phyloP scores from a whole-genome alignment of 2,888 invertebrate genomes.

The Drosophila mettleri region DNA sequence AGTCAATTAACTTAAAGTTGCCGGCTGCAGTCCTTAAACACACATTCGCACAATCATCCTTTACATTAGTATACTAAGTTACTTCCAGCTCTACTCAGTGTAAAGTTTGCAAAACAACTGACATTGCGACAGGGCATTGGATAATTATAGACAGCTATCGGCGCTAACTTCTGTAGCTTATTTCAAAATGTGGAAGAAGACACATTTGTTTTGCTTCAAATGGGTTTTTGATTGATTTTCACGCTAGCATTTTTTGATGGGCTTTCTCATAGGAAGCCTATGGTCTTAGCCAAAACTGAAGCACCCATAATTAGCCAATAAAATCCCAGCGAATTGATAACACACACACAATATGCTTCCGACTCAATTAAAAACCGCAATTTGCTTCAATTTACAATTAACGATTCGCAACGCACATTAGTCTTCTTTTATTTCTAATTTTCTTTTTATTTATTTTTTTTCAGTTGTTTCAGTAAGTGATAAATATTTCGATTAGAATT shows the following conservation, averaged over 20 bases:
- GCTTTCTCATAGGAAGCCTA: constrained; percentile 21
- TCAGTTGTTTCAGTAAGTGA: not conserved
- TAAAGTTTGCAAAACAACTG: constrained; percentile 67
- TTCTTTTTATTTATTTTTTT: not conserved
- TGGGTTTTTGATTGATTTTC: constrained; percentile 73
- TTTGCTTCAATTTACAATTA: constrained; percentile 21
- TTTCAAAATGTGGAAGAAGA: constrained; percentile 24
- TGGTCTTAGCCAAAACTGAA: constrained; percentile 21
- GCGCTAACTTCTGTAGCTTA: not conserved
- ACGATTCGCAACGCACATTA: not conserved
- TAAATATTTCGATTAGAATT: not conserved
- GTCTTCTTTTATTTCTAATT: not conserved
- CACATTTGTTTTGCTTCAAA: constrained; percentile 33
- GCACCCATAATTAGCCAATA: constrained; percentile 45
- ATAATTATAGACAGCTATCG: constrained; percentile 23
- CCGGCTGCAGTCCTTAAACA: constrained; percentile 14
- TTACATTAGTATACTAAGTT: too few species aligned
- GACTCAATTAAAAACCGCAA: constrained; percentile 24
- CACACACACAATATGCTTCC: not conserved
- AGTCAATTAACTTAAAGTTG: not conserved
- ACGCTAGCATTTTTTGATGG: constrained; percentile 24
- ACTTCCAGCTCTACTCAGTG: constrained; percentile 42
- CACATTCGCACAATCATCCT: constrained; percentile 6
- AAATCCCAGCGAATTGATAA: constrained; percentile 42
- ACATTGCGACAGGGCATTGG: constrained; percentile 12